Evolutionary conservation across 2,797 vertebrate species (phyloP), one percentile per base, ranked within the genome.

Genomic region (Scolopax rusticola): DNA sequence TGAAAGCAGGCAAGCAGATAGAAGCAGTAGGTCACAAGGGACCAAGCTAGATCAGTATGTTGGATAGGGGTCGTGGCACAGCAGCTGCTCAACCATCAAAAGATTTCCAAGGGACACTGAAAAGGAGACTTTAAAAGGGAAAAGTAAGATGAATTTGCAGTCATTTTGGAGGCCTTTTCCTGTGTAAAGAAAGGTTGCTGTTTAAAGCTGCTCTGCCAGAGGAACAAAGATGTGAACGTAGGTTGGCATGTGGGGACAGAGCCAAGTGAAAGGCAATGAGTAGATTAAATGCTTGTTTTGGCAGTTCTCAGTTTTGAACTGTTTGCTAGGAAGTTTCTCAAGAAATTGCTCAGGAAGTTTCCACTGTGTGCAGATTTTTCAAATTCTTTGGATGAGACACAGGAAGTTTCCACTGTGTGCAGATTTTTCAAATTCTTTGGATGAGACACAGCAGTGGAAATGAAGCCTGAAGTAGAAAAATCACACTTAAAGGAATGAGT

Each of bases 31-130:
- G 32, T 40, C 6, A 2, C 23, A 56, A 32, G 8, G 56, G 38
- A 69, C 38, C 0, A 1, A 63, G 60, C 38, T 60, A 27, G 33
- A 61, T 47, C 5, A 21, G n/a, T 21, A 0, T 7, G 9, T 27
- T 59, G 48, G 60, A 21, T 54, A 38, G 21, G 20, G 67, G 24
- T 56, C 15, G 9, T 23, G 48, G 54, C 32, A 54, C 41, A 84
- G 47, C 51, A 93, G 65, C 25, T 91, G 33, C 48, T 84, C 53
- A 71, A 28, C n/a, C 28, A 19, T 60, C 59, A 53, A 59, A 91
- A 32, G 14, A 12, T 79, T 93, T 89, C 88, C 24, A 48, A 43
- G 53, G 28, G 40, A 20, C 25, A 10, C 53, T 78, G 61, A 24
- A 43, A 81, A 74, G 47, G 45, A 54, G 6, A 41, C 15, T 81